These are phyloP conservation scores for Barypeithes pellucidus DNA, from an alignment of 2,888 invertebrate species.

Conservation along the genomic window DNA sequence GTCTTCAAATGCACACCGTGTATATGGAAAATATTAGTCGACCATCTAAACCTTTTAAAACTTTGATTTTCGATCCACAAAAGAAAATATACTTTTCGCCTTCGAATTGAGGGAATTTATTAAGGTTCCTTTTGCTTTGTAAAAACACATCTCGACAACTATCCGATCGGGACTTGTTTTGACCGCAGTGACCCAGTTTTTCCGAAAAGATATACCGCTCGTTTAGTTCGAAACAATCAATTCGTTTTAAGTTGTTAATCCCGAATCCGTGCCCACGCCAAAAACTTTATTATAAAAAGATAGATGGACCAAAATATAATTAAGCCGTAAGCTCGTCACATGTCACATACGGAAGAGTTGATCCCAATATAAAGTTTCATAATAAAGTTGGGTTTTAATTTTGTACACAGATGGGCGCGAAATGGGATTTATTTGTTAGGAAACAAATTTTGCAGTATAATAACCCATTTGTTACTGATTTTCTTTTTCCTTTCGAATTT, in stretches of 20 bases:
- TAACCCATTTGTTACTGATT: too few species aligned
- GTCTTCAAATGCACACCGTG: too few species aligned
- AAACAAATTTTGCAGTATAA: background rate
- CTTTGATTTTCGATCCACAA: too few species aligned
- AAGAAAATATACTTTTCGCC: too few species aligned
- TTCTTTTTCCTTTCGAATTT: too few species aligned
- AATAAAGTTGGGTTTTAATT: conserved; percentile 23
- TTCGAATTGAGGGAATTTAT: too few species aligned
- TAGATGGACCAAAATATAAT: conserved; percentile 22
- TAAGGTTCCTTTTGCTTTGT: background rate
- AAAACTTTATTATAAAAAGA: conserved; percentile 27
- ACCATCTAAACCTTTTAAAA: too few species aligned
- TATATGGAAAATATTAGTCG: too few species aligned
- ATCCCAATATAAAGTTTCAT: conserved; percentile 23
- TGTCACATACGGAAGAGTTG: conserved; percentile 23
- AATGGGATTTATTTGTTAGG: conserved; percentile 1
- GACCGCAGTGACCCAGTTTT: background rate
- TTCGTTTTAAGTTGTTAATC: conserved; percentile 16
- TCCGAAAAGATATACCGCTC: background rate
- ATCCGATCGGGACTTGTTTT: background rate
- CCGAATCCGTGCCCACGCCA: conserved; percentile 9
- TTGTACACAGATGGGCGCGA: background rate
- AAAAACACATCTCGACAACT: background rate
- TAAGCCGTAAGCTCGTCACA: conserved; percentile 24
- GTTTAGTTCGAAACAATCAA: conserved; percentile 4